Evolutionary conservation across 2,888 invertebrate species (phyloP).

Genomic region (Leucania comma): DNA sequence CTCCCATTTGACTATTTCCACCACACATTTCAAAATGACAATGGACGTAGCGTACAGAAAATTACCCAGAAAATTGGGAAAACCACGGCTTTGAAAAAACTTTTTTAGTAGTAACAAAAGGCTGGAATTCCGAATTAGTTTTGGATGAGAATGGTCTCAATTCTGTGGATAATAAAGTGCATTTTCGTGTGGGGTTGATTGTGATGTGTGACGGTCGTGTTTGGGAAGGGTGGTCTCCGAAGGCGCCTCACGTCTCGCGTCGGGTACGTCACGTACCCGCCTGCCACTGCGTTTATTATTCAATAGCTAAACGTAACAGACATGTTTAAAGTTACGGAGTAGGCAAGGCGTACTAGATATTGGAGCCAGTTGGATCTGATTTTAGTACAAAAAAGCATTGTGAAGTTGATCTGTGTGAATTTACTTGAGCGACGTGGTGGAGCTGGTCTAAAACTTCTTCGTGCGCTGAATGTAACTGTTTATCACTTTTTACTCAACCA

Average conservation of each 20-base stretch:
- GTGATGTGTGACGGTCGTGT: conserved; percentile 71
- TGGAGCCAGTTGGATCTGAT: conserved; percentile 58
- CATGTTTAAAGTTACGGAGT: conserved; percentile 72
- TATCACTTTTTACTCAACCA: neutral
- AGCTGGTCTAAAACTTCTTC: neutral
- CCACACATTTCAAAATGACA: conserved; percentile 81
- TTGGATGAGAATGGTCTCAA: conserved; percentile 69
- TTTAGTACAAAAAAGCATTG: conserved; percentile 54
- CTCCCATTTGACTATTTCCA: conserved; percentile 76
- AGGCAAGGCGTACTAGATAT: conserved; percentile 61
- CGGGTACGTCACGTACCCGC: conserved; percentile 73
- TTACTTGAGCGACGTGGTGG: conserved; percentile 11
- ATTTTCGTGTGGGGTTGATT: conserved; percentile 70
- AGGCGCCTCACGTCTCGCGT: conserved; percentile 80
- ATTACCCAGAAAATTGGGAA: conserved; percentile 79
- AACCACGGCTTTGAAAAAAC: conserved; percentile 79
- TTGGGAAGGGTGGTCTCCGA: conserved; percentile 64
- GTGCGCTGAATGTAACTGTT: neutral
- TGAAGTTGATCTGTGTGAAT: conserved; percentile 30
- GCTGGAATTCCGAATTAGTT: conserved; percentile 67
- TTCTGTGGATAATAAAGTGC: conserved; percentile 74
- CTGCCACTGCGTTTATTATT: conserved; percentile 83
- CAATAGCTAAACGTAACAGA: conserved; percentile 84
- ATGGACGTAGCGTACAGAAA: conserved; percentile 74
- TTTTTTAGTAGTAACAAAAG: conserved; percentile 65